A percentile compares a stretch with the other conserved stretches of the same genome.
Conservation (phyloP, 2,888 invertebrate genomes). For the Dilophus febrilis region DNA sequence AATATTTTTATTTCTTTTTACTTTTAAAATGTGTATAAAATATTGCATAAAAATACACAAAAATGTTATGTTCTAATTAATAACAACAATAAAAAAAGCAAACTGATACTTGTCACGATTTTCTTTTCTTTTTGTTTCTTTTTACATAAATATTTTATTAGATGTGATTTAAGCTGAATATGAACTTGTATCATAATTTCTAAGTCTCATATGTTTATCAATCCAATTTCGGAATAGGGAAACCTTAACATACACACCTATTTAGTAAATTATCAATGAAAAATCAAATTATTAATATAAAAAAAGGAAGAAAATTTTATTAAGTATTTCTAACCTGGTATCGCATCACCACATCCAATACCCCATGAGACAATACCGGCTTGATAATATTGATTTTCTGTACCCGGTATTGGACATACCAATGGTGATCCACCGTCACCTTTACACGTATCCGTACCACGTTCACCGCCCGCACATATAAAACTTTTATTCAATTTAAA, state of each 20-base stretch:
- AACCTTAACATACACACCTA: slow-evolving; percentile 61
- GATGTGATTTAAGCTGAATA: no score
- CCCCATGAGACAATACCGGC: slow-evolving; percentile 44
- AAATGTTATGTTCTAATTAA: no score
- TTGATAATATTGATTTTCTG: slow-evolving; percentile 10
- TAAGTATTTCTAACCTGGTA: neutral
- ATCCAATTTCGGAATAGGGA: slow-evolving; percentile 50
- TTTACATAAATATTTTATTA: no score
- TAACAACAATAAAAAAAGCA: no score
- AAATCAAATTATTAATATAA: neutral
- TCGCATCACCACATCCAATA: slow-evolving; percentile 47
- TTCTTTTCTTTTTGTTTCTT: no score
- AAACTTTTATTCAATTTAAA: slow-evolving; percentile 46
- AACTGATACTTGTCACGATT: no score
- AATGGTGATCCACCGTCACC: slow-evolving; percentile 58
- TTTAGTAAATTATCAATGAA: no score
- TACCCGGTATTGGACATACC: slow-evolving; percentile 38
- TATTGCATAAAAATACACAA: no score
- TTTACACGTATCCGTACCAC: slow-evolving; percentile 51
- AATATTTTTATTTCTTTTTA: no score
- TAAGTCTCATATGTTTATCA: slow-evolving; percentile 30
- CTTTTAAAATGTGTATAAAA: no score
- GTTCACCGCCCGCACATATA: slow-evolving; percentile 60
- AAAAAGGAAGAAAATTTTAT: neutral
- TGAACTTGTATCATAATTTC: no score